phyloP scores from a whole-genome alignment of 2,113 vertebrate species.

The Melanerpes formicivorus region DNA sequence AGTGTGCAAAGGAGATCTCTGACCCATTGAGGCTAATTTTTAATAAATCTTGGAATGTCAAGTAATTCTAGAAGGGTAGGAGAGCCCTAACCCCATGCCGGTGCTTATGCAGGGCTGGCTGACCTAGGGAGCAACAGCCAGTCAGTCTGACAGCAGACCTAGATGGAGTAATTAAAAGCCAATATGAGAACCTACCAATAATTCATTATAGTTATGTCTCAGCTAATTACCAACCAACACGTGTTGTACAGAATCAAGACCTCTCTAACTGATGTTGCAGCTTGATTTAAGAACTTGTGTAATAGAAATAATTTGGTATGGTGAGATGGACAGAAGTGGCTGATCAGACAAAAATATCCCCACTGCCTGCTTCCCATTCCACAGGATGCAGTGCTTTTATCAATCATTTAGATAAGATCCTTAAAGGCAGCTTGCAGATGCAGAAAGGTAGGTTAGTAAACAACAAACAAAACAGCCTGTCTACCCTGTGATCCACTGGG shows the following conservation, averaged over 20 bases:
- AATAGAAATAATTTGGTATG: neutral
- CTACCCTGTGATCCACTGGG: neutral
- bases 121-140: neutral
- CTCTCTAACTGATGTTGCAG: neutral
- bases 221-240: conserved; percentile 30
- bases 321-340: neutral
- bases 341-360: neutral
- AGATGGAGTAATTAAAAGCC: conserved; percentile 22
- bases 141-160: neutral
- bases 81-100: neutral
- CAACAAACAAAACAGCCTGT: neutral
- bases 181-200: neutral
- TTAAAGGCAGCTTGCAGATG: neutral
- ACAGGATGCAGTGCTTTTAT: neutral
- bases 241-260: neutral
- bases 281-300: conserved; percentile 12
- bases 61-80: conserved; percentile 57
- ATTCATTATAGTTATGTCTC: conserved; percentile 16
- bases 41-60: conserved; percentile 68
- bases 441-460: neutral
- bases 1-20: conserved; percentile 6
- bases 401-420: neutral
- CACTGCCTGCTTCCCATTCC: neutral
- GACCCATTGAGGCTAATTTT: conserved; percentile 48
- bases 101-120: neutral